Evolutionary conservation across 2,113 vertebrate species (phyloP), one percentile per base, ranked within the genome.

Genomic region (Seriola rivoliana): DNA sequence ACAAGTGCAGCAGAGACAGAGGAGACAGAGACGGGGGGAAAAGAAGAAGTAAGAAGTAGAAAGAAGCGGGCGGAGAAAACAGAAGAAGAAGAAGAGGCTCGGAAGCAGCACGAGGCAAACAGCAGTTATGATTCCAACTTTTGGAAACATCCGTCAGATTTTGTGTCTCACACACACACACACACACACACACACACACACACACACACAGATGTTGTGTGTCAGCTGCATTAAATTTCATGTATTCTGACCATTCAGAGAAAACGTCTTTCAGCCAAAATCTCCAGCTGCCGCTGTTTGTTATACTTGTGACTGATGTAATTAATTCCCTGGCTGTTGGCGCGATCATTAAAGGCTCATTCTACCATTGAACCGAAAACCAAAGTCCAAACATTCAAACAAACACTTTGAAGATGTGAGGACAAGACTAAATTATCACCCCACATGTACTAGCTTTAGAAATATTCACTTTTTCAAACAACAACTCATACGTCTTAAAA

Each of bases 191-290:
- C 7, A 21, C 1, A 52, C 23, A 23, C 23, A 23, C 16, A 52
- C 50, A 52, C 5, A 52, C 50, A 21, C 7, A 21, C 1, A 52
- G 6, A 52, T 17, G 19, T 17, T 21, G 19, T 52, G 48, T 44
- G 44, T 69, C 16, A 23, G 21, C 60, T 21, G 40, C 46, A 1
- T 69, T 64, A 54, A 29, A 58, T 50, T 73, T 73, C 52, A 50
- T 66, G 6, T 50, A 50, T 64, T 71, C 50, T 14, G 40, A 66
- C 54, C 38, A 23, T 64, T 73, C 38, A 38, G 52, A 69, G 55
- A 19, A 48, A 58, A 58, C 58, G 21, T 84, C 32, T 74, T 68
- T 48, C 46, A 62, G 57, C 4, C 62, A 55, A 25, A 46, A 36
- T 17, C 25, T 29, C 25, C 25, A 25, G 25, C 25, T 25, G 25